Conservation (phyloP, 1,140 invertebrate species). For the Pachypeltis micranthus region DNA sequence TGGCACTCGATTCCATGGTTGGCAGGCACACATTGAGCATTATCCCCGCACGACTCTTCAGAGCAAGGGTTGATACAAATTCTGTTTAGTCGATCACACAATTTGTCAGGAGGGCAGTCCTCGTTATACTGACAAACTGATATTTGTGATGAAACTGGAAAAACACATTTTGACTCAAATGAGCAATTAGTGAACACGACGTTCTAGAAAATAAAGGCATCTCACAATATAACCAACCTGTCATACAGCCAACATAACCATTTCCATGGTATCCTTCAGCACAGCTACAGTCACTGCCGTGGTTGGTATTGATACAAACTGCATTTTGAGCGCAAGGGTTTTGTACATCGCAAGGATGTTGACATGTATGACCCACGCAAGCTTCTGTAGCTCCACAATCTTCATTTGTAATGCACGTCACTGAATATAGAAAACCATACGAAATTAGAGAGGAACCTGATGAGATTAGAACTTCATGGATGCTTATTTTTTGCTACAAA, state of each 20-base stretch:
- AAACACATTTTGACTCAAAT: slow-evolving; percentile 12
- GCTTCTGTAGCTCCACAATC: slow-evolving; percentile 69
- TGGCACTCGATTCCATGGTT: slow-evolving; percentile 67
- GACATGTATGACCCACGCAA: slow-evolving; percentile 66
- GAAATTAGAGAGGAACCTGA: no score
- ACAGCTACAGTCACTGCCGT: slow-evolving; percentile 72
- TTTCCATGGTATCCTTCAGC: slow-evolving; percentile 74
- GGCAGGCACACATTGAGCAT: slow-evolving; percentile 63
- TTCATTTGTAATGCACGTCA: slow-evolving; percentile 64
- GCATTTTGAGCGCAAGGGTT: slow-evolving; percentile 74
- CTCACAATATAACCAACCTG: slow-evolving; percentile 45
- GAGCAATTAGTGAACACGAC: not conserved
- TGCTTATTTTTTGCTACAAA: not conserved
- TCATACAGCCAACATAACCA: slow-evolving; percentile 62
- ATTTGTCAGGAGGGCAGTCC: slow-evolving; percentile 68
- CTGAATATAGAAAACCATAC: no score
- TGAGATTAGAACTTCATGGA: no score
- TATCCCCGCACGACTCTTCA: slow-evolving; percentile 69
- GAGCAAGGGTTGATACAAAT: slow-evolving; percentile 72
- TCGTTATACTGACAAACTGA: slow-evolving; percentile 79
- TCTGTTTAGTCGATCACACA: slow-evolving; percentile 69
- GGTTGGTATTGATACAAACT: slow-evolving; percentile 77
- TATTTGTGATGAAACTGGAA: slow-evolving; percentile 32
- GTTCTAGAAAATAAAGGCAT: slow-evolving; percentile 1
- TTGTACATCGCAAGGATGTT: slow-evolving; percentile 65